Evolutionary conservation across 2,113 vertebrate species (phyloP).

Genomic region (Vicugna pacos): DNA sequence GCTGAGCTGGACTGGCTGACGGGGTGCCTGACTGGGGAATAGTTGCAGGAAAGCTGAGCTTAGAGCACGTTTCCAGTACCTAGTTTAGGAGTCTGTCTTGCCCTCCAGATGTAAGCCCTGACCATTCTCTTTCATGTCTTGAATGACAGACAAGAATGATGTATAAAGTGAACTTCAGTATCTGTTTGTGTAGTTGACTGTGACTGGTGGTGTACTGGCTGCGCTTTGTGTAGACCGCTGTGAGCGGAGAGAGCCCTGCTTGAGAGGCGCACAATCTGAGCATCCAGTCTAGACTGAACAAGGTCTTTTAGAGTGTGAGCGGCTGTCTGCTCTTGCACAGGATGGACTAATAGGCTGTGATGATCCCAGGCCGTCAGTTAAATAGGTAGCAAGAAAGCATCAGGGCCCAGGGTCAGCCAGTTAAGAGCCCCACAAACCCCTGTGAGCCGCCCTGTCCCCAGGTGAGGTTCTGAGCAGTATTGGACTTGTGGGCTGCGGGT

Average conservation of each 20-base stretch:
- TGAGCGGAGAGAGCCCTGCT: background rate
- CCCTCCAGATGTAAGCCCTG: background rate
- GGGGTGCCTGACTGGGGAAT: background rate
- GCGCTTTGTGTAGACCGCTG: background rate
- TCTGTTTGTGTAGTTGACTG: slow-evolving; percentile 39
- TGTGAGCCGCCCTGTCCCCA: no score
- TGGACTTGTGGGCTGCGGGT: slow-evolving; percentile 13
- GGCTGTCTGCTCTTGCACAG: background rate
- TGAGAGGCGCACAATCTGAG: background rate
- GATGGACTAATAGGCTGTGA: background rate
- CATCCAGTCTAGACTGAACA: background rate
- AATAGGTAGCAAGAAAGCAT: background rate
- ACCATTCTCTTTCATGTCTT: slow-evolving; percentile 70
- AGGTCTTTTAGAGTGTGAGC: background rate
- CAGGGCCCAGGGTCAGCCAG: background rate
- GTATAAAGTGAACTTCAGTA: slow-evolving; percentile 40
- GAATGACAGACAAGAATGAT: slow-evolving; percentile 71
- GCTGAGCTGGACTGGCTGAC: slow-evolving; percentile 4
- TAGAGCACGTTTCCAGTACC: slow-evolving; percentile 63
- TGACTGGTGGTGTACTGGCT: background rate
- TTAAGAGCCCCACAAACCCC: background rate
- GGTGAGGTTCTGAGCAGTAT: slow-evolving; percentile 30
- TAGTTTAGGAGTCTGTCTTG: slow-evolving; percentile 60
- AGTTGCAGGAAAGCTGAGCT: slow-evolving; percentile 65
- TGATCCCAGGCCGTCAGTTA: background rate